Conservation (phyloP, 2,113 vertebrate species). For the Hoplias malabaricus region DNA sequence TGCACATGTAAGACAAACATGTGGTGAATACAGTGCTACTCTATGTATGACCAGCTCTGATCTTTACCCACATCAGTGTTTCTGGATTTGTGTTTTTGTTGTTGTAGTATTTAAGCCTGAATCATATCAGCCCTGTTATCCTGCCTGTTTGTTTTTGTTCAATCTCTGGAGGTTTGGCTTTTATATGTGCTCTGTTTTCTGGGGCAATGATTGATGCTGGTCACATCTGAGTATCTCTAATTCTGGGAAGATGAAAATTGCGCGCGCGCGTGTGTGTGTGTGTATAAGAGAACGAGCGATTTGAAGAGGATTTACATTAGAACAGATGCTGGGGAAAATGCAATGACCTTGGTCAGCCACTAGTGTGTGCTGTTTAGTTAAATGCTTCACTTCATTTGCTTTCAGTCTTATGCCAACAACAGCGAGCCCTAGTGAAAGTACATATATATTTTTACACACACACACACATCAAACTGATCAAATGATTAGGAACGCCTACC, state of each 20-base stretch:
- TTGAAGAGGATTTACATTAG: neutral
- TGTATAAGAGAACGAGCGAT: neutral
- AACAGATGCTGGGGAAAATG: neutral
- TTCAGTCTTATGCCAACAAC: neutral
- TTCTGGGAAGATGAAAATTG: neutral
- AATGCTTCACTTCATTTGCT: neutral
- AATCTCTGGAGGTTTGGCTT: neutral
- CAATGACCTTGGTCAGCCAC: neutral
- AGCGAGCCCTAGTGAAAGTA: no score
- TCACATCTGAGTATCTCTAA: neutral
- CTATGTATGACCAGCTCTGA: neutral
- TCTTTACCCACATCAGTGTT: neutral
- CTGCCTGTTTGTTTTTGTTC: neutral
- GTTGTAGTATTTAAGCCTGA: neutral
- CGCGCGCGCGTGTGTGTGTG: neutral
- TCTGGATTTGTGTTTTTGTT: neutral
- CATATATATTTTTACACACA: no score
- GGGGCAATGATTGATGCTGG: neutral
- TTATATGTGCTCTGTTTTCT: neutral
- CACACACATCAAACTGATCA: no score
- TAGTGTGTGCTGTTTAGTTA: slow-evolving; percentile 27
- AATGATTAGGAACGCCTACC: no score
- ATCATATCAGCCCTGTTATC: neutral
- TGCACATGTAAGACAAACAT: no score
- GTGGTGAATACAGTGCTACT: neutral